Conservation (phyloP, 1,140 invertebrate genomes). For the Halotydeus destructor region DNA sequence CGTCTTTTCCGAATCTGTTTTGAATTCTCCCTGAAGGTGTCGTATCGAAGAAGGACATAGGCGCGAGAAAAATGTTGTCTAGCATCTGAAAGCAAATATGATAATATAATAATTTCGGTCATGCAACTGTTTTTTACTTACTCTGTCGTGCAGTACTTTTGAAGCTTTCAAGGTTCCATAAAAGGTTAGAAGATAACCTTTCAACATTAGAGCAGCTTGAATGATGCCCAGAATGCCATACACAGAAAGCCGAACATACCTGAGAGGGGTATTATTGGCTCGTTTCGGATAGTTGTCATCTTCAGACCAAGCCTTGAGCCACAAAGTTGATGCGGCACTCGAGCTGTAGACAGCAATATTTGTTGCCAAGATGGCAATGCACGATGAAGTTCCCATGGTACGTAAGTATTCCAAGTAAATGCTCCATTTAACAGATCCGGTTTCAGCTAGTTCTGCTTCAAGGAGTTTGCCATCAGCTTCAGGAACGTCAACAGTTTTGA, state of each 20-base stretch:
- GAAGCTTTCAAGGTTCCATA: constrained; percentile 10
- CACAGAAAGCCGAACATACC: constrained; percentile 65
- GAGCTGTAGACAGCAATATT: constrained; percentile 15
- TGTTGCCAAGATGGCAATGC: constrained; percentile 2
- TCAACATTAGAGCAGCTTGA: constrained; percentile 29
- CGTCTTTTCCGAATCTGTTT: constrained; percentile 36
- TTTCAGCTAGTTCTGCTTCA: constrained; percentile 3
- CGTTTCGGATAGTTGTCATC: constrained; percentile 16
- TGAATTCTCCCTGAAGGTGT: constrained; percentile 46
- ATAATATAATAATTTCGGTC: background rate
- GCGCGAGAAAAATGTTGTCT: constrained; percentile 33
- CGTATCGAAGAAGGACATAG: constrained; percentile 40
- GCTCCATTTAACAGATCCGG: constrained; percentile 5
- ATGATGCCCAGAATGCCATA: constrained; percentile 65
- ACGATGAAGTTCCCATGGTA: background rate
- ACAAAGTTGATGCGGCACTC: constrained; percentile 22
- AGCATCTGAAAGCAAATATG: background rate
- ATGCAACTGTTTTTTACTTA: constrained; percentile 24
- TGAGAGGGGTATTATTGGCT: constrained; percentile 27
- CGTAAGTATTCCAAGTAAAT: constrained; percentile 8
- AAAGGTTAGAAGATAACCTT: background rate
- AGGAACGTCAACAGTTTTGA: constrained; percentile 24
- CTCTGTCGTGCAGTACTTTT: constrained; percentile 22
- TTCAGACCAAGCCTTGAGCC: constrained; percentile 25
- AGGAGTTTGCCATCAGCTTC: constrained; percentile 32